Evolutionary conservation across 2,888 invertebrate genomes (phyloP).

Genomic region (Elegia similella): DNA sequence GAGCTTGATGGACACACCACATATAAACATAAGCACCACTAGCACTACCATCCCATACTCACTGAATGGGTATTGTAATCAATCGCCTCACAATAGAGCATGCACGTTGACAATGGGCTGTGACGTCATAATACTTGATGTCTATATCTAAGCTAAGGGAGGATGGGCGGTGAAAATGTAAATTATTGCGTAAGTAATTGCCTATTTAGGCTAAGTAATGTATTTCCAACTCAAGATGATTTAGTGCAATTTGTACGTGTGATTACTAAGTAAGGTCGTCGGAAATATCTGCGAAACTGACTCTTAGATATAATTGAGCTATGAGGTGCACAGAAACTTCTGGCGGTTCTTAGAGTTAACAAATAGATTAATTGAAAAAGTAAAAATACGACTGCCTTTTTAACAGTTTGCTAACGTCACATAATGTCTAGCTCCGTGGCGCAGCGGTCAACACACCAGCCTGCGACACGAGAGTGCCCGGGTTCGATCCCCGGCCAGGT

Average conservation of each 20-base stretch:
- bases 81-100: slow-evolving; percentile 12
- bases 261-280: too few relatives aligned
- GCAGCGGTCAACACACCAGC: too few relatives aligned
- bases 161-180: slow-evolving; percentile 1
- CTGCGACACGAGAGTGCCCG: too few relatives aligned
- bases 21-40: not conserved
- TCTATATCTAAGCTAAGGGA: slow-evolving; percentile 3
- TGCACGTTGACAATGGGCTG: slow-evolving; percentile 10
- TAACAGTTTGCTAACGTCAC: too few relatives aligned
- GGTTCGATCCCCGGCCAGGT: too few relatives aligned
- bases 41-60: not conserved
- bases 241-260: not conserved
- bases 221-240: not conserved
- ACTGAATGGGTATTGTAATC: slow-evolving; percentile 15
- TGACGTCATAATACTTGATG: slow-evolving; percentile 16
- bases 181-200: not conserved
- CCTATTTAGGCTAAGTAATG: not conserved
- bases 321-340: too few relatives aligned
- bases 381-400: too few relatives aligned
- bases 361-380: too few relatives aligned
- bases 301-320: too few relatives aligned
- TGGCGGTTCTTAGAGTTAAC: too few relatives aligned
- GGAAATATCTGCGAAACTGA: too few relatives aligned
- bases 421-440: too few relatives aligned
- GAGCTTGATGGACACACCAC: not conserved